These are phyloP conservation scores for Cheirogaleus major DNA, from an alignment of 2,797 vertebrate genomes.

Conservation along the genomic window DNA sequence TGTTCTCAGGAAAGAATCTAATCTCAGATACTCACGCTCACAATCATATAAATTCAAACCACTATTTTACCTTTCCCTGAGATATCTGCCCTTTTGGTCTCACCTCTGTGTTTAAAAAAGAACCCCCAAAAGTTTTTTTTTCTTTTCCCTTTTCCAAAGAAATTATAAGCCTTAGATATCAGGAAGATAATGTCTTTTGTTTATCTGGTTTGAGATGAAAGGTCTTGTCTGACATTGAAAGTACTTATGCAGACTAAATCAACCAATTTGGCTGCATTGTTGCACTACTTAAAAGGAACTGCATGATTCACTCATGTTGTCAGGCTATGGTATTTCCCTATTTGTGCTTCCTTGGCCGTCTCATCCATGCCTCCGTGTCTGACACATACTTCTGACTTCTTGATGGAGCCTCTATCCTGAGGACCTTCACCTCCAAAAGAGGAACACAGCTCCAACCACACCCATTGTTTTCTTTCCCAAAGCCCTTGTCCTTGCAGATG, in stretches of 20 bases:
- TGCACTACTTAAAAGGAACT: background rate
- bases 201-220: slow-evolving; percentile 3
- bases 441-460: background rate
- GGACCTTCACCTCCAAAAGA: background rate
- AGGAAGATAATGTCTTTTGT: background rate
- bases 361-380: background rate
- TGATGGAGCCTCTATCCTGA: background rate
- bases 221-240: background rate
- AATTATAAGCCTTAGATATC: background rate
- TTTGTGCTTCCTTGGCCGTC: background rate
- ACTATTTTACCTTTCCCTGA: background rate
- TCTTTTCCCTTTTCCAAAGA: background rate
- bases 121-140: background rate
- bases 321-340: background rate
- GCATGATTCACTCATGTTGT: background rate
- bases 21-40: background rate
- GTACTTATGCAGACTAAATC: background rate
- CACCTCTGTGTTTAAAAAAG: background rate
- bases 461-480: background rate
- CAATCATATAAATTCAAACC: background rate
- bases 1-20: background rate
- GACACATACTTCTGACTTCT: background rate
- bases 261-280: background rate
- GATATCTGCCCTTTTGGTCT: background rate
- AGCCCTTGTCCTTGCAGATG: background rate